These are phyloP conservation scores for Diploscapter pachys DNA, from an alignment of 1,140 invertebrate species.

Conservation along the genomic window DNA sequence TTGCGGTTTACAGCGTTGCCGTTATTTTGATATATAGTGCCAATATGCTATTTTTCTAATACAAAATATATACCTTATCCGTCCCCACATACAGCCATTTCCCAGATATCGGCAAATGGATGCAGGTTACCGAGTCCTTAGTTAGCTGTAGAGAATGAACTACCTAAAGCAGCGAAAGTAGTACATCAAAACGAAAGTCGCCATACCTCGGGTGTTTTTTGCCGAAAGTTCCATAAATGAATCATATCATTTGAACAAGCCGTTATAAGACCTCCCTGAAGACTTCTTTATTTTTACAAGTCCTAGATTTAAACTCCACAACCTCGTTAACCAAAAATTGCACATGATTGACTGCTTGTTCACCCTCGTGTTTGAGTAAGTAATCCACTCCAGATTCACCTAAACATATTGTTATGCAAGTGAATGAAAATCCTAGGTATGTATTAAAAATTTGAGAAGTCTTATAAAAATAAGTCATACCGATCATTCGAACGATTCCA, in stretches of 20 bases:
- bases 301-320: constrained; percentile 23
- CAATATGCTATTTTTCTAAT: no score
- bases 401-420: constrained; percentile 58
- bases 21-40: no score
- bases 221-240: constrained; percentile 94
- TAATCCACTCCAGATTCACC: constrained; percentile 90
- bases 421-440: background rate
- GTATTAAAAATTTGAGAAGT: background rate
- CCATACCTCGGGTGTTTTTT: constrained; percentile 77
- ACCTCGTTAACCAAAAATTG: constrained; percentile 89
- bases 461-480: constrained; percentile 64
- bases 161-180: constrained; percentile 43
- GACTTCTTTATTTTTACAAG: constrained; percentile 17
- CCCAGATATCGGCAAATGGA: constrained; percentile 87
- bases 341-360: constrained; percentile 74
- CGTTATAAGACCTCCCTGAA: constrained; percentile 80
- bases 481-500: constrained; percentile 88
- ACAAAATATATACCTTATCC: constrained; percentile 66
- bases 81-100: constrained; percentile 99
- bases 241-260: constrained; percentile 88
- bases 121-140: constrained; percentile 78
- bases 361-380: constrained; percentile 74
- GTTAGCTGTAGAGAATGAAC: constrained; percentile 51
- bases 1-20: no score
- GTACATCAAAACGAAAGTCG: no score